A percentile compares a stretch with the other conserved stretches of the same genome.
Conservation (phyloP, 2,888 invertebrate species). For the Orthosia cruda region DNA sequence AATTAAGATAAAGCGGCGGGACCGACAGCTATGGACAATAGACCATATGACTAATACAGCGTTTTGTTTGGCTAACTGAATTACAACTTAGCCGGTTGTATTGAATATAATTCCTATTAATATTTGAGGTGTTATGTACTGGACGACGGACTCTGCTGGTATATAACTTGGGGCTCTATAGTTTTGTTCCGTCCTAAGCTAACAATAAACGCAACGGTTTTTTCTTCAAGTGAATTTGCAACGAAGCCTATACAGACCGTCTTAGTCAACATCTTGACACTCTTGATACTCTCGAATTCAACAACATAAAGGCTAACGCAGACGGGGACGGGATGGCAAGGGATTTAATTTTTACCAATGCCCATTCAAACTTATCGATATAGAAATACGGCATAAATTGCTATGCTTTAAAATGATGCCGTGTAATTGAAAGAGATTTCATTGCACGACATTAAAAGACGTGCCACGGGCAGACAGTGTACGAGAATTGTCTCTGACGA, state of each 20-base stretch:
- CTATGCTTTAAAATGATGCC: too few species aligned
- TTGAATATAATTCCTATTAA: conserved; percentile 80
- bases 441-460: too few species aligned
- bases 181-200: background rate
- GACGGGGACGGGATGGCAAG: too few species aligned
- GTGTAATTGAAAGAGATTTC: too few species aligned
- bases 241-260: background rate
- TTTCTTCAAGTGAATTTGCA: background rate
- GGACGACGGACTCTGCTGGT: conserved; percentile 4
- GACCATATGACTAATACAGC: conserved; percentile 88
- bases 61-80: conserved; percentile 89
- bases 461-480: too few species aligned
- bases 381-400: too few species aligned
- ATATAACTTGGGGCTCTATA: background rate
- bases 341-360: too few species aligned
- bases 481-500: too few species aligned
- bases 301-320: too few species aligned
- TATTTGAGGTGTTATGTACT: conserved; percentile 56
- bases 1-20: conserved; percentile 90
- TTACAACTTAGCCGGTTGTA: conserved; percentile 78
- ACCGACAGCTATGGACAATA: conserved; percentile 89
- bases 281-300: too few species aligned
- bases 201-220: background rate
- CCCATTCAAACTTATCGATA: too few species aligned
- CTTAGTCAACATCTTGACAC: background rate